phyloP scores from a whole-genome alignment of 2,888 invertebrate species.

The Cryptocephalus moraei region DNA sequence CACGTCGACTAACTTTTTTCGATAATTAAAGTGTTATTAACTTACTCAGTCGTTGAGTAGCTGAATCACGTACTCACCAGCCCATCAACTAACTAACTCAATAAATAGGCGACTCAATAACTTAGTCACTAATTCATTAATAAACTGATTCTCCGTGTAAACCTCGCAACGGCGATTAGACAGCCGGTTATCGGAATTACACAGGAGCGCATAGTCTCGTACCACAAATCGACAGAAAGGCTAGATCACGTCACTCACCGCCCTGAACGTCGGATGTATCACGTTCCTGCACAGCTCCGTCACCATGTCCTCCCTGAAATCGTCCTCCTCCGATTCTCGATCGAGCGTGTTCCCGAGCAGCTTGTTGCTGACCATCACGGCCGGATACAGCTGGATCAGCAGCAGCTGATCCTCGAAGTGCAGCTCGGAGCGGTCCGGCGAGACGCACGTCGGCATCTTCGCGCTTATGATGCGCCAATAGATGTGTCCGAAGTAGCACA shows the following conservation, averaged over 20 bases:
- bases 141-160: too few relatives aligned
- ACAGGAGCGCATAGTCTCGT: too few relatives aligned
- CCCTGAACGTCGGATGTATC: conserved; percentile 50
- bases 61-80: too few relatives aligned
- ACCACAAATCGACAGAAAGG: too few relatives aligned
- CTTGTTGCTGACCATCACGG: conserved; percentile 30
- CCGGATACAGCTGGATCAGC: conserved; percentile 52
- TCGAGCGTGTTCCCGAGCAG: conserved; percentile 4
- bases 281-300: conserved; percentile 51
- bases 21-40: too few relatives aligned
- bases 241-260: conserved; percentile 5
- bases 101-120: too few relatives aligned
- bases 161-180: too few relatives aligned
- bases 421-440: conserved; percentile 7
- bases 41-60: too few relatives aligned
- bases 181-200: too few relatives aligned
- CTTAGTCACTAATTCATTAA: too few relatives aligned
- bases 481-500: conserved; percentile 32
- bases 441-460: conserved; percentile 13
- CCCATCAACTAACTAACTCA: too few relatives aligned
- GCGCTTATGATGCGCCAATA: conserved; percentile 32
- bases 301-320: conserved; percentile 48
- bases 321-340: conserved; percentile 32
- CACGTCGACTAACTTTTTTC: too few relatives aligned
- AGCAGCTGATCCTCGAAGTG: conserved; percentile 49